Evolutionary conservation across 37 sponge, comb jelly and placozoan genomes (phyloP), one percentile per base, ranked within the genome.

Genomic region (Geodia barretti): DNA sequence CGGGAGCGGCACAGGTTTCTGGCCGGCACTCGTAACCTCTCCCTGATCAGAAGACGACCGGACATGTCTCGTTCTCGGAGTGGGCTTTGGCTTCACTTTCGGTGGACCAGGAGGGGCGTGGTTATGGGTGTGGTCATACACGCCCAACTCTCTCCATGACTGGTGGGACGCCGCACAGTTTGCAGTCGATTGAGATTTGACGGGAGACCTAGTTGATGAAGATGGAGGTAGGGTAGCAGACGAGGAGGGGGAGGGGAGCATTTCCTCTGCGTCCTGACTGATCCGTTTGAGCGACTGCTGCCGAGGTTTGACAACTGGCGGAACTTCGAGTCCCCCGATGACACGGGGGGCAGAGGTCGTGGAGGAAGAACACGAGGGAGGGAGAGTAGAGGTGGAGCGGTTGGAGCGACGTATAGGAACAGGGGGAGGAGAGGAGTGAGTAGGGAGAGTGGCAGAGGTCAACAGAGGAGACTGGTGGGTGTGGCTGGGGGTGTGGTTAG

Each of bases 281-380:
- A 4, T 37, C 23, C 81, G 34, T 64, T 65, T 73, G 36, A 83
- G 39, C 4, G 67, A 64, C 58, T 83, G 66, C 20, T 73, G 41
- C 9, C 83, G 64, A 23, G 83, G 83, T 5, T 33, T 36, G 3
- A 83, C 75, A 41, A 75, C 74, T 31, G 83, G 83, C 11, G 83
- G 83, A 23, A 41, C 23, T 23, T 65, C 30, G 7, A 29, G 66
- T n/a, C 7, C 8, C 21, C 26, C 66, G 8, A 19, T 11, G 23
- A 65, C 23, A 8, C 8, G 73, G 4, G 25, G 1, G 1, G 73
- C 36, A 72, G 73, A 41, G 73, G 40, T 40, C 3, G 73, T 3
- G 25, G 43, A n/a, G 34, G 73, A 41, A 1, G 76, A 30, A 37
- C 77, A 69, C 14, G 54, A 19, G 24, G 66, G 31, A n/a, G 66